Evolutionary conservation across 2,888 invertebrate genomes (phyloP).

Genomic region (Megamerina dolium): DNA sequence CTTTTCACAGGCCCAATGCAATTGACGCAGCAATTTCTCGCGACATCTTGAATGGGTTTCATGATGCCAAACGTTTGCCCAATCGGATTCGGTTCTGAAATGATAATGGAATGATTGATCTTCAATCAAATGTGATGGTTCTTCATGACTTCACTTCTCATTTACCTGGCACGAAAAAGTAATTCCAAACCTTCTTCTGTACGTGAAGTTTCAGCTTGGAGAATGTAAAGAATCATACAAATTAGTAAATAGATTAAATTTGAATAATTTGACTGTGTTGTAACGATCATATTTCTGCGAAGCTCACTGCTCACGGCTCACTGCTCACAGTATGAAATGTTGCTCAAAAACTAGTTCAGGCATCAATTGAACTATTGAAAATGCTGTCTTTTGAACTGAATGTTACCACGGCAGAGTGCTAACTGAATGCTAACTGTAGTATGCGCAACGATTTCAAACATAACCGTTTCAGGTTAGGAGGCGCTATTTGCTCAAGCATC

Average conservation of each 20-base stretch:
- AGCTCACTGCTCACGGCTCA: neutral
- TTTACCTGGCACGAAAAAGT: conserved; percentile 50
- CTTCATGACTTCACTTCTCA: neutral
- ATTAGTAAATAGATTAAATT: too few species aligned
- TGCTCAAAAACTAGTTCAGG: too few species aligned
- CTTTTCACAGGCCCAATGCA: conserved; percentile 60
- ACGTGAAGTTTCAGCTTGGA: conserved; percentile 30
- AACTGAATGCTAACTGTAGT: conserved; percentile 7
- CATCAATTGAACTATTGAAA: too few species aligned
- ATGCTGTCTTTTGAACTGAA: conserved; percentile 9
- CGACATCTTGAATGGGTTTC: conserved; percentile 56
- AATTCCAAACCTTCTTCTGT: conserved; percentile 50
- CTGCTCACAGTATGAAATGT: neutral
- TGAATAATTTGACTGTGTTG: too few species aligned
- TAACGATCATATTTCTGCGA: too few species aligned
- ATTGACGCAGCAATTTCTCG: conserved; percentile 53
- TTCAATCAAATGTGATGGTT: neutral
- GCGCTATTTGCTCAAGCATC: conserved; percentile 8
- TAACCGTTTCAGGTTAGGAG: neutral
- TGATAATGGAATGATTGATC: neutral
- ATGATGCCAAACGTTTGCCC: conserved; percentile 56
- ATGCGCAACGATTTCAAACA: conserved; percentile 6
- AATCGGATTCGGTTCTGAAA: conserved; percentile 54
- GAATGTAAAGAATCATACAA: conserved; percentile 16
- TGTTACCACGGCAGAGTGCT: conserved; percentile 7